Evolutionary conservation across 2,888 invertebrate species (phyloP).

Genomic region (Amphiduros pacificus): DNA sequence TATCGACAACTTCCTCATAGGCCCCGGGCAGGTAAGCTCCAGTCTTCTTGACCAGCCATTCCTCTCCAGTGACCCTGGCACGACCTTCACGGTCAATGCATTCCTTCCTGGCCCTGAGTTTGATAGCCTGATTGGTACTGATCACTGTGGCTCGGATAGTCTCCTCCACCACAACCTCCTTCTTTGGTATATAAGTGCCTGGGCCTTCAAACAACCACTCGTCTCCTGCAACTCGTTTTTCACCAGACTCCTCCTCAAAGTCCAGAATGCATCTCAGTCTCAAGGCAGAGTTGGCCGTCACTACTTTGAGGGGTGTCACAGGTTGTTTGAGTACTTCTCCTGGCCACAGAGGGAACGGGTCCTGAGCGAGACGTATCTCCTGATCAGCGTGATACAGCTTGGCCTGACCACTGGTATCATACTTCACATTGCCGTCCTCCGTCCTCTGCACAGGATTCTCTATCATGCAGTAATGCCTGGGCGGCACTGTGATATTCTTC

Average conservation of each 20-base stretch:
- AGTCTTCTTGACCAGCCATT: constrained; percentile 62
- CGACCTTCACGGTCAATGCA: constrained; percentile 52
- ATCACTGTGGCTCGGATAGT: constrained; percentile 60
- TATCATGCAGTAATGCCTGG: constrained; percentile 62
- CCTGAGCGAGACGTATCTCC: constrained; percentile 62
- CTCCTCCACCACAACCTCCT: constrained; percentile 52
- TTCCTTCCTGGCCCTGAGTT: constrained; percentile 60
- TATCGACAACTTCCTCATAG: constrained; percentile 62
- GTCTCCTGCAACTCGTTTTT: constrained; percentile 61
- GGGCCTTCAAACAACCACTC: constrained; percentile 63
- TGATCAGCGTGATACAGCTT: constrained; percentile 61
- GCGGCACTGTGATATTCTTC: constrained; percentile 62
- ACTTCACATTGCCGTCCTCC: constrained; percentile 48
- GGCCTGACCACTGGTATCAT: constrained; percentile 59
- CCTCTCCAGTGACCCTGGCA: constrained; percentile 57
- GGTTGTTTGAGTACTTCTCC: constrained; percentile 54
- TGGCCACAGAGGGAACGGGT: constrained; percentile 64
- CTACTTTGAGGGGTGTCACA: constrained; percentile 42
- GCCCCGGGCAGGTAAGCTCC: constrained; percentile 64
- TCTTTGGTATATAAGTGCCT: constrained; percentile 55
- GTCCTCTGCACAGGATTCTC: constrained; percentile 61
- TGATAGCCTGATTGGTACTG: constrained; percentile 62
- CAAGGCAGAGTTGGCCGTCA: constrained; percentile 60
- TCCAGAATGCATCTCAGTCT: constrained; percentile 59
- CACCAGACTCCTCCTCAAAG: constrained; percentile 54